Evolutionary conservation across 1,140 invertebrate genomes (phyloP).

Genomic region (Liolophura sinensis): DNA sequence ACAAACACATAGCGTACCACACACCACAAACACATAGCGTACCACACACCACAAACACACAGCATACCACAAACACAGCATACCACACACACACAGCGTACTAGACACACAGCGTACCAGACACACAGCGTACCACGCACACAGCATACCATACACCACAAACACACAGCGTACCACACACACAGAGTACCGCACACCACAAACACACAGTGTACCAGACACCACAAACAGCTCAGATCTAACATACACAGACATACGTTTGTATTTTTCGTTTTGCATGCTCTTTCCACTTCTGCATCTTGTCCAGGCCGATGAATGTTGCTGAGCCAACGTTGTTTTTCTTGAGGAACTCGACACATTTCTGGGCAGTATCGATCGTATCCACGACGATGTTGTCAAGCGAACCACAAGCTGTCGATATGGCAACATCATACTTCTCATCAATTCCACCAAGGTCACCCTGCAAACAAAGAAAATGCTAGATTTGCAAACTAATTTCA

Average conservation of each 20-base stretch:
- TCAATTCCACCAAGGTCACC: slow-evolving; percentile 97
- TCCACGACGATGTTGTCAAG: slow-evolving; percentile 95
- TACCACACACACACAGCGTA: no score
- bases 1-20: no score
- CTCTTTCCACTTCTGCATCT: slow-evolving; percentile 60
- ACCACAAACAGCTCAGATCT: no score
- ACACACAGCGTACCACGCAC: no score
- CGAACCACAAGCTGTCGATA: slow-evolving; percentile 88
- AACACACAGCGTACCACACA: no score
- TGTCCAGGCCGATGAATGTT: slow-evolving; percentile 67
- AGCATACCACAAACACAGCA: no score
- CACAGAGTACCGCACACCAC: no score
- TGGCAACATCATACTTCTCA: slow-evolving; percentile 90
- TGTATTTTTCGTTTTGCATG: slow-evolving; percentile 49
- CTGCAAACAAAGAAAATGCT: slow-evolving; percentile 56
- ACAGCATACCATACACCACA: no score
- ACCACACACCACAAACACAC: no score
- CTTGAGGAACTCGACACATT: slow-evolving; percentile 84
- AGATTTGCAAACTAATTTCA: neutral
- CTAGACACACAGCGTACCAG: no score
- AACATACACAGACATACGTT: slow-evolving; percentile 52
- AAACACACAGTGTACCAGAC: no score
- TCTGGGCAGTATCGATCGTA: slow-evolving; percentile 79
- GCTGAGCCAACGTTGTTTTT: slow-evolving; percentile 67
- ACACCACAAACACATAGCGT: no score